phyloP scores from a whole-genome alignment of 1,140 invertebrate species.

The Delia radicum region DNA sequence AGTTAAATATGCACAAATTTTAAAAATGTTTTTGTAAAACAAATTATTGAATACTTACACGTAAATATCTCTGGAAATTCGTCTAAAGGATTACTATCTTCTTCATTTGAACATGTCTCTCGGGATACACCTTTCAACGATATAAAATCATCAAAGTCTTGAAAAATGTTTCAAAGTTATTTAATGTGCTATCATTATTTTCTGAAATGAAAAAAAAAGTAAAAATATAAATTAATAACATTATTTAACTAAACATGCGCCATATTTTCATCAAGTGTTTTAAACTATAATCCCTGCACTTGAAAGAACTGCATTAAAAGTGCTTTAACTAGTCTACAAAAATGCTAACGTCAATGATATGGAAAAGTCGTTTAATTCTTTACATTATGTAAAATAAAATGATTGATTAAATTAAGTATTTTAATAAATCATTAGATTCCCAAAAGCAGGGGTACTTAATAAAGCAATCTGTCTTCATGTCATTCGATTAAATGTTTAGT shows the following conservation, averaged over 20 bases:
- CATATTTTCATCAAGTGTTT: neutral
- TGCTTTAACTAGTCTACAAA: neutral
- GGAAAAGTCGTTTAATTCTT: too few relatives aligned
- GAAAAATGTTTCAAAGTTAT: conserved; percentile 40
- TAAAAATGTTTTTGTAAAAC: too few relatives aligned
- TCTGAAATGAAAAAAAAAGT: conserved; percentile 5
- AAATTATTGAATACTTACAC: conserved; percentile 34
- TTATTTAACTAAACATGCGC: neutral
- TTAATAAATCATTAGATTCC: neutral
- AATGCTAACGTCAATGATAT: neutral
- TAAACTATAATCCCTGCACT: neutral
- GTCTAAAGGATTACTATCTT: conserved; percentile 40
- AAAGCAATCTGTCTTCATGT: too few relatives aligned
- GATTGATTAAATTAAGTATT: neutral
- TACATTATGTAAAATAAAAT: neutral
- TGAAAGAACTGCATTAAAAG: neutral
- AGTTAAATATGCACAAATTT: too few relatives aligned
- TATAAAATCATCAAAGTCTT: conserved; percentile 19
- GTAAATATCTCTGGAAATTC: conserved; percentile 50
- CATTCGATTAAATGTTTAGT: too few relatives aligned
- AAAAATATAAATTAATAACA: neutral
- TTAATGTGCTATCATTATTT: conserved; percentile 25
- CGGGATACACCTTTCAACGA: neutral
- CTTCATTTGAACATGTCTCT: conserved; percentile 26
- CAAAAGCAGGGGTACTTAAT: too few relatives aligned